phyloP scores from a whole-genome alignment of 30 jellyfish, hydroid and myxozoan species.

The Turritopsis dohrnii region DNA sequence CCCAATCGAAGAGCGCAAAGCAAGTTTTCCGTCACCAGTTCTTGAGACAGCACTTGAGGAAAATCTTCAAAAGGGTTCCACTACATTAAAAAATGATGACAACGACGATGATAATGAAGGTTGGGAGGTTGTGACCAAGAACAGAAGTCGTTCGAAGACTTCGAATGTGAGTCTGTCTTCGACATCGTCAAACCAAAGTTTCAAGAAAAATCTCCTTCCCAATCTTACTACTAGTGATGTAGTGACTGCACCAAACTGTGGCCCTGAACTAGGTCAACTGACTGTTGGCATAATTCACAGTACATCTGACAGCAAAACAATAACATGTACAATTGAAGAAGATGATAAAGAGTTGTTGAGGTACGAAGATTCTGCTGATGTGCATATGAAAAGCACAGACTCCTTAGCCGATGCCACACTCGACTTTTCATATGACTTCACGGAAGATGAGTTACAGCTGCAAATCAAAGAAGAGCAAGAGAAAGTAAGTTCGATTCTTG shows the following conservation, averaged over 20 bases:
- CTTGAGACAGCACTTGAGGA: constrained; percentile 25
- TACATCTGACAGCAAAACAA: background rate
- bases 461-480: constrained; percentile 83
- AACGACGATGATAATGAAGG: constrained; percentile 69
- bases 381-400: background rate
- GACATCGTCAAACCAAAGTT: constrained; percentile 26
- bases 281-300: background rate
- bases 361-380: background rate
- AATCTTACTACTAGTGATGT: background rate
- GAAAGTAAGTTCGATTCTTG: constrained; percentile 11
- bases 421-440: constrained; percentile 25
- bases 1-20: background rate
- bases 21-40: constrained; percentile 31
- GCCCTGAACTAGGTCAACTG: background rate
- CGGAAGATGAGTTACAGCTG: constrained; percentile 52
- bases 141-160: constrained; percentile 70
- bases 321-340: constrained; percentile 9
- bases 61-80: background rate
- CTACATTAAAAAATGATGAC: background rate
- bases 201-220: background rate
- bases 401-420: constrained; percentile 13
- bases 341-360: background rate
- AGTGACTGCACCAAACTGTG: background rate
- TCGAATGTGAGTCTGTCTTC: constrained; percentile 27
- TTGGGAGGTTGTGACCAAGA: constrained; percentile 87